Evolutionary conservation across 2,888 invertebrate species (phyloP).

Genomic region (Capitulum mitella): DNA sequence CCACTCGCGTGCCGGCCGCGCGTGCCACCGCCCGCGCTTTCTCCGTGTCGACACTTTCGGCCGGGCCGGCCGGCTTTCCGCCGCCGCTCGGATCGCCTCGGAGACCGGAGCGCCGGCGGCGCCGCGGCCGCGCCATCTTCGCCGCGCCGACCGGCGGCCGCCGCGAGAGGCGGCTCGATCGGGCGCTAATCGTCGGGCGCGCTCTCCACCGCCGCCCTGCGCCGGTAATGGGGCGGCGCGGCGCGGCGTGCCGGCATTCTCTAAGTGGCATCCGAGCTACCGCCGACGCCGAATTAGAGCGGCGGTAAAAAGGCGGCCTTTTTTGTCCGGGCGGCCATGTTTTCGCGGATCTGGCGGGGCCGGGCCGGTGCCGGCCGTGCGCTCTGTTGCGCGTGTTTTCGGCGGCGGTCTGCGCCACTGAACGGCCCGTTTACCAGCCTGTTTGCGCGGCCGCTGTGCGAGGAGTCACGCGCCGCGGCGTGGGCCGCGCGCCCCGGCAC

Average conservation of each 20-base stretch:
- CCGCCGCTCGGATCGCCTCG: too few species aligned
- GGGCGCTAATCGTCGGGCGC: not conserved
- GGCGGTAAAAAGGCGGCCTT: not conserved
- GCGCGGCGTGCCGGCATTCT: not conserved
- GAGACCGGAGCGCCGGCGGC: too few species aligned
- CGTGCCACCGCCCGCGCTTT: not conserved
- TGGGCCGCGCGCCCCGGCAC: too few species aligned
- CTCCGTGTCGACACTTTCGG: not conserved
- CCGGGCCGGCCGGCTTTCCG: not conserved
- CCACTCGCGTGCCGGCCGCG: not conserved
- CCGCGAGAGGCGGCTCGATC: not conserved
- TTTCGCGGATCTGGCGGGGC: not conserved
- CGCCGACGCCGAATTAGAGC: not conserved
- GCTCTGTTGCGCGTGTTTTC: too few species aligned
- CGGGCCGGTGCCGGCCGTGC: too few species aligned
- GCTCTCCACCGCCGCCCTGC: not conserved
- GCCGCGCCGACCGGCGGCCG: too few species aligned
- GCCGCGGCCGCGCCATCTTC: too few species aligned
- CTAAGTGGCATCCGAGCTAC: not conserved
- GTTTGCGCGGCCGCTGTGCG: too few species aligned
- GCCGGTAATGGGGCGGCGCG: not conserved
- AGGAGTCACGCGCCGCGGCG: too few species aligned
- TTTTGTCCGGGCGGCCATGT: conserved; percentile 1
- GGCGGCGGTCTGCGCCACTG: too few species aligned
- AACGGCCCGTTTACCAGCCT: too few species aligned